Percentiles rank a stretch among this genome's conserved stretches.
These are phyloP conservation scores for Nasonia vitripennis DNA, from an alignment of 1,140 invertebrate species.

Conservation along the genomic window DNA sequence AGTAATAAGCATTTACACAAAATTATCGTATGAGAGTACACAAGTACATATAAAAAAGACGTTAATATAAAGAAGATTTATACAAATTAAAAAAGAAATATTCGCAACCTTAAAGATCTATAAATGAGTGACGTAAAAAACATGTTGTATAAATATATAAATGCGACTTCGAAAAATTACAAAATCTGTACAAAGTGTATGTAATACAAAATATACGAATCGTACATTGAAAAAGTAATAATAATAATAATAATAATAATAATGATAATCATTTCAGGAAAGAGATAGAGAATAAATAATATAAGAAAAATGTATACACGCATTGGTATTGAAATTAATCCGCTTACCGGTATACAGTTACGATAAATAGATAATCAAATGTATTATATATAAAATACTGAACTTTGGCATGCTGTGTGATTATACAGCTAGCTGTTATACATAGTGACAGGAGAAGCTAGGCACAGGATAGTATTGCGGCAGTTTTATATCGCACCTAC, in stretches of 20 bases:
- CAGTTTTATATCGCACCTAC: constrained; percentile 67
- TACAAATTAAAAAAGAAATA: constrained; percentile 35
- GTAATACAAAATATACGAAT: constrained; percentile 19
- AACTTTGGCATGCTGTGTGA: constrained; percentile 70
- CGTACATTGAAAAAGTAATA: constrained; percentile 16
- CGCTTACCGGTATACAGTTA: constrained; percentile 37
- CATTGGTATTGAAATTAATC: constrained; percentile 25
- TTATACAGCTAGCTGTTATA: constrained; percentile 75
- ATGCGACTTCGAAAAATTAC: constrained; percentile 36
- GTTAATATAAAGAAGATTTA: constrained; percentile 41
- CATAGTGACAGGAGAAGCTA: constrained; percentile 76
- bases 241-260: background rate
- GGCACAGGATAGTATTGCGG: constrained; percentile 73
- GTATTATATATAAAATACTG: constrained; percentile 45
- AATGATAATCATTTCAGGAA: background rate
- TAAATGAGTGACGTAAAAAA: constrained; percentile 34
- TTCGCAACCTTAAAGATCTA: constrained; percentile 45
- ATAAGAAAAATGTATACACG: constrained; percentile 29
- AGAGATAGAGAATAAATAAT: constrained; percentile 29
- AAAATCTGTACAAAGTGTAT: constrained; percentile 30
- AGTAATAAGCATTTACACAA: constrained; percentile 11
- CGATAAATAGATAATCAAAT: constrained; percentile 28
- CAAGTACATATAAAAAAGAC: constrained; percentile 32
- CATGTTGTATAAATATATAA: constrained; percentile 21
- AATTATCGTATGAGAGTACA: constrained; percentile 16